A percentile compares a stretch with the other conserved stretches of the same genome.
These are phyloP conservation scores for Cirrhinus molitorella DNA, from an alignment of 2,797 vertebrate genomes.

Conservation along the genomic window DNA sequence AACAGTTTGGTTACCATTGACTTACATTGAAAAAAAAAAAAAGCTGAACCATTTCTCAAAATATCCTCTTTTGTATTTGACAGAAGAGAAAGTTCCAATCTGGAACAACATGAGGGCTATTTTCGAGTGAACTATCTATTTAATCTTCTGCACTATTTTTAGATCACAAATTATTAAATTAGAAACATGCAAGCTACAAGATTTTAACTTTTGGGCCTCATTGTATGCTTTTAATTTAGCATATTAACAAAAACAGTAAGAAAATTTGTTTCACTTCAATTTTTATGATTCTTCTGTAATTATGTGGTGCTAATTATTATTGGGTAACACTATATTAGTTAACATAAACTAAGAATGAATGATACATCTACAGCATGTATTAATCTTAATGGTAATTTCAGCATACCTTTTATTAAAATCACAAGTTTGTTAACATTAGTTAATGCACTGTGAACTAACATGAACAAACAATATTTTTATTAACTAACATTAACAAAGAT, in stretches of 20 bases:
- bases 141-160: not conserved
- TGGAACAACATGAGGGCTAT: not conserved
- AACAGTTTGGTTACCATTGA: not conserved
- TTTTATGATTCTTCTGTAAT: not conserved
- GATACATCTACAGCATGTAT: no score
- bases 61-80: not conserved
- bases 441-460: no score
- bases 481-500: no score
- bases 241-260: not conserved
- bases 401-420: no score
- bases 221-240: not conserved
- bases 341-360: no score
- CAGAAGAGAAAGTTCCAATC: not conserved
- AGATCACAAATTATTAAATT: not conserved
- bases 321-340: no score
- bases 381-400: no score
- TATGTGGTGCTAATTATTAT: not conserved
- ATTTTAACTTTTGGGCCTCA: not conserved
- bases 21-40: not conserved
- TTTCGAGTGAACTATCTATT: not conserved
- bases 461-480: no score
- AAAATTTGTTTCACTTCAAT: not conserved
- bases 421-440: no score
- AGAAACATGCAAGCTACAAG: not conserved
- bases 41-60: no score